These are phyloP conservation scores for Dicycla oo DNA, from an alignment of 2,888 invertebrate genomes.

Conservation along the genomic window DNA sequence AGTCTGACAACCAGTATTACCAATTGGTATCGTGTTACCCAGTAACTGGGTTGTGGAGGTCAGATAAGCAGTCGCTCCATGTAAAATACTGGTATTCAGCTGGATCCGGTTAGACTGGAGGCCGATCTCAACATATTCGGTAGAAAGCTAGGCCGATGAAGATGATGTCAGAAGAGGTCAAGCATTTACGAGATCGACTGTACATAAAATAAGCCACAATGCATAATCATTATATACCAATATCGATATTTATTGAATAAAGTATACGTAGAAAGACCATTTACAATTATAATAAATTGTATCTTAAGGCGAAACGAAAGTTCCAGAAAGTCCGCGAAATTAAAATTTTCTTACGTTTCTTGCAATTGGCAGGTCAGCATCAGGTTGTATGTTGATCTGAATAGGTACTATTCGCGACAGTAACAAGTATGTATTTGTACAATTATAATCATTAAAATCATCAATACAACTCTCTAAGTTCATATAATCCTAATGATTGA, in stretches of 20 bases:
- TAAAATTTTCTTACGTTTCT: too few species aligned
- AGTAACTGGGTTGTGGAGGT: background rate
- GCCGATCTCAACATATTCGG: too few species aligned
- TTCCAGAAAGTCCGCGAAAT: too few species aligned
- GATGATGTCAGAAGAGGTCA: background rate
- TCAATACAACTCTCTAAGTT: too few species aligned
- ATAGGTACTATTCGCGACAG: too few species aligned
- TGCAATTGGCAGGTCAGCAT: too few species aligned
- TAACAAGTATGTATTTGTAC: too few species aligned
- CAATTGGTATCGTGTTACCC: background rate
- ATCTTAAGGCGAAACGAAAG: too few species aligned
- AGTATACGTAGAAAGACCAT: slow-evolving; percentile 15
- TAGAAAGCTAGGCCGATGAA: too few species aligned
- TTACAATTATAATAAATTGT: slow-evolving; percentile 1
- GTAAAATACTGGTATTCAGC: background rate
- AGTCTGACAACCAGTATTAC: background rate
- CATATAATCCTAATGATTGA: too few species aligned
- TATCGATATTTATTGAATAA: slow-evolving; percentile 6
- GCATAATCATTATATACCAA: slow-evolving; percentile 7
- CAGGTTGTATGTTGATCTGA: too few species aligned
- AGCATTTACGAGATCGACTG: slow-evolving; percentile 5
- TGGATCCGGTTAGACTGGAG: background rate
- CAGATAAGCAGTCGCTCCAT: background rate
- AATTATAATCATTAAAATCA: too few species aligned
- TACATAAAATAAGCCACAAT: background rate